These are phyloP conservation scores for Musca vetustissima DNA, from an alignment of 1,140 invertebrate genomes.

Conservation along the genomic window DNA sequence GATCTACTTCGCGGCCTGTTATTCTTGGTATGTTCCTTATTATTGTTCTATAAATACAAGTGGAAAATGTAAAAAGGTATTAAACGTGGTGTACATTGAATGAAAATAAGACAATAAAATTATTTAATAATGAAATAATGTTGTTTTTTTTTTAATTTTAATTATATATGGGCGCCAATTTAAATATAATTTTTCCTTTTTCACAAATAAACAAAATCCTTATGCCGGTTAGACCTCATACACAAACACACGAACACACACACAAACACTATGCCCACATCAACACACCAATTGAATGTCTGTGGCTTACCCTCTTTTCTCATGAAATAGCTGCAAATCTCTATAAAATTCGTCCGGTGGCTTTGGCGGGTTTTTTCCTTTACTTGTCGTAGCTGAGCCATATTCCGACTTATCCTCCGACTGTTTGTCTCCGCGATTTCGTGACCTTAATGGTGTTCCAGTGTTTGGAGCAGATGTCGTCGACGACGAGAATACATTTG, in stretches of 20 bases:
- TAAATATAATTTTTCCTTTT: neutral
- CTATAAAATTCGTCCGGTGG: conserved; percentile 65
- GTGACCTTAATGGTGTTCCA: conserved; percentile 2
- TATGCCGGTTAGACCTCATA: neutral
- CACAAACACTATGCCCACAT: neutral
- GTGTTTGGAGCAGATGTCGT: neutral
- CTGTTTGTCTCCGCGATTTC: neutral
- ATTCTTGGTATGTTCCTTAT: conserved; percentile 77
- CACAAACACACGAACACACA: neutral
- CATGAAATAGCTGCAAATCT: conserved; percentile 81
- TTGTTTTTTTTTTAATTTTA: too few relatives aligned
- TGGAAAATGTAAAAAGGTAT: too few relatives aligned
- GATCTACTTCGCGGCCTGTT: conserved; percentile 85
- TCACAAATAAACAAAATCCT: neutral
- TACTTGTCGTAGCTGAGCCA: neutral
- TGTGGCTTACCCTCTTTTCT: conserved; percentile 77
- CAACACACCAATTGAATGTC: neutral
- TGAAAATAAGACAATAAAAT: too few relatives aligned
- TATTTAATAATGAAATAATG: too few relatives aligned
- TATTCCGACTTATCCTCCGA: conserved; percentile 14
- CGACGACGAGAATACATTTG: neutral
- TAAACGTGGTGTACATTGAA: too few relatives aligned
- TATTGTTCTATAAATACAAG: conserved; percentile 67
- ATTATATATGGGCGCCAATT: too few relatives aligned
- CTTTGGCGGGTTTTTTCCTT: conserved; percentile 27